Evolutionary conservation across 1,140 invertebrate species (phyloP), one percentile per base, ranked within the genome.

Genomic region (Paraescarpia echinospica): DNA sequence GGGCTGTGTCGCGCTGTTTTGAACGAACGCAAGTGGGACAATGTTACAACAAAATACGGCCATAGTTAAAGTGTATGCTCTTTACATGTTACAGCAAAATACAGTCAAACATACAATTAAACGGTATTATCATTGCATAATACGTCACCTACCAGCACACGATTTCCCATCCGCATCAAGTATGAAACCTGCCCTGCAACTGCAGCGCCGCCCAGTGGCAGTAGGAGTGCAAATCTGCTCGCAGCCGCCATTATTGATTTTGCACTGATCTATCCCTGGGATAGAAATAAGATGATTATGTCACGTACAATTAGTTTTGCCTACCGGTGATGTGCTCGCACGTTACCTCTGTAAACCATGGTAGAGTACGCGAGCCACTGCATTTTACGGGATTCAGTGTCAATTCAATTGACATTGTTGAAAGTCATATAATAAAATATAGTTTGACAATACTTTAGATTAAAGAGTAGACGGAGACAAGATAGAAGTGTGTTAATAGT

Each of bases 181-280:
- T n/a, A 94, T 93, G 34, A 95, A 94, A 90, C 95, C 95, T 14
- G 91, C 33, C 14, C 95, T 95, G 94, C 96, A 96, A n/a, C 93
- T 91, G 93, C 96, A 96, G 34, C 90, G 92, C 92, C 93, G 96
- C 2, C 95, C 95, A 34, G 95, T 95, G 89, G 94, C 91, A 31
- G 94, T 95, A 93, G 96, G 96, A 34, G 94, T 88, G 93, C 96
- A 96, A 33, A 94, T 93, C 89, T 95, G 92, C 35, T 96, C 94
- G 93, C 96, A 96, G 1, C 95, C 95, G 31, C 95, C 95, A 91
- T 95, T 95, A 91, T 94, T 94, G 48, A 94, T 94, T 34, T 92
- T 35, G 93, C 96, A 96, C 59, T 12, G 59, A 31, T 77, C 59
- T 27, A 77, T 31, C 27, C 22, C 59, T 77, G 59, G 59, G 18